A percentile compares a stretch with the other conserved stretches of the same genome.
Evolutionary conservation across 2,113 vertebrate genomes (phyloP).

Genomic region (Camarhynchus parvulus): DNA sequence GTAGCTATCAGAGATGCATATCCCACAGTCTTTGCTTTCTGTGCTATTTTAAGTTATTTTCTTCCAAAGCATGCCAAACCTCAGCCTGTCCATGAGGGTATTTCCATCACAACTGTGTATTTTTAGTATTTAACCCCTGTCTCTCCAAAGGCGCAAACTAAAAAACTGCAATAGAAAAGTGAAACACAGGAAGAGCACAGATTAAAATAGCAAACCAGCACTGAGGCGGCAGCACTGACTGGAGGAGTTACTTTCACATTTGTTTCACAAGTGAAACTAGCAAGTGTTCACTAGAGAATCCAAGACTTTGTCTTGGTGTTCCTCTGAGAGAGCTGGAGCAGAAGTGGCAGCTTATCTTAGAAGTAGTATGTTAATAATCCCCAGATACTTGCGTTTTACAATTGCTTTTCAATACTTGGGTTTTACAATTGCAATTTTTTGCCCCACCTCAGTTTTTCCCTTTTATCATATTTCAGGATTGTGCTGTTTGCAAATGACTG

Average conservation of each 20-base stretch:
- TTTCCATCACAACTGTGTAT: neutral
- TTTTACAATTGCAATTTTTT: neutral
- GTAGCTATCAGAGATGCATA: neutral
- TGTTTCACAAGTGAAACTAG: neutral
- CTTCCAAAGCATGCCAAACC: conserved; percentile 13
- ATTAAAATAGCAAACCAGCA: neutral
- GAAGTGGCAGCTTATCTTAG: neutral
- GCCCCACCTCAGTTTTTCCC: neutral
- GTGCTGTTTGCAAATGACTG: neutral
- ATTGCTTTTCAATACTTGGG: neutral
- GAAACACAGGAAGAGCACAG: neutral
- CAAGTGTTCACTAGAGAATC: neutral
- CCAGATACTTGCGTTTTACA: neutral
- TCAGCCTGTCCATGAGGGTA: neutral
- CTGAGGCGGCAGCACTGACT: neutral
- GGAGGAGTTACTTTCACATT: neutral
- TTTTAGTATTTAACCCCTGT: conserved; percentile 2
- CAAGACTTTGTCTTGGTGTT: neutral
- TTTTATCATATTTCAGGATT: neutral
- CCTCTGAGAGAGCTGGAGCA: neutral
- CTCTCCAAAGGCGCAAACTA: neutral
- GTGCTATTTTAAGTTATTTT: conserved; percentile 38
- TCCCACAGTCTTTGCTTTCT: neutral
- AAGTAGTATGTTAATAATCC: neutral
- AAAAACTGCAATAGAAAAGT: neutral